These are phyloP conservation scores for Labrus mixtus DNA, from an alignment of 2,113 vertebrate species.

Conservation along the genomic window DNA sequence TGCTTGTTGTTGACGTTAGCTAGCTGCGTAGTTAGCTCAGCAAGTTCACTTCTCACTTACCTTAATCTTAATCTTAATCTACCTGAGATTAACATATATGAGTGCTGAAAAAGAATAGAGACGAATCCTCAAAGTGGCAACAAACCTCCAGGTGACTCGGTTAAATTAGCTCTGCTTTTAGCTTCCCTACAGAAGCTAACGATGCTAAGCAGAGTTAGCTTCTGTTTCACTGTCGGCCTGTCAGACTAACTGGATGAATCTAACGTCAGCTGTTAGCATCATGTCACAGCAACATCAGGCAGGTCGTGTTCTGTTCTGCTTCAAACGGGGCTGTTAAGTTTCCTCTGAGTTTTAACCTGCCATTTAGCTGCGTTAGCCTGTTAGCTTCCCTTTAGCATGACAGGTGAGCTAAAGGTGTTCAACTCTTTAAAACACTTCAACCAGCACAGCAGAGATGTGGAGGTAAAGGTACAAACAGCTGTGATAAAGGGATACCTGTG, in stretches of 20 bases:
- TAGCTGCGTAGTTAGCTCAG: conserved; percentile 66
- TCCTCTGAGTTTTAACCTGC: neutral
- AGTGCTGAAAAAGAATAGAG: neutral
- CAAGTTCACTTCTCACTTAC: conserved; percentile 12
- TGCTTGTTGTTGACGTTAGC: conserved; percentile 37
- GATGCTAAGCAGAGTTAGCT: conserved; percentile 48
- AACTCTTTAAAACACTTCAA: neutral
- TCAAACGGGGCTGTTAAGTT: neutral
- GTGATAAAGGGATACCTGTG: neutral
- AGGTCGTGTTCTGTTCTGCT: too few species aligned
- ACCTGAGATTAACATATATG: fast-evolving
- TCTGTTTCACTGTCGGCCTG: conserved; percentile 30
- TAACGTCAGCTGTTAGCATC: neutral
- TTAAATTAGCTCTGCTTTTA: neutral
- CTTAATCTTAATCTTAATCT: too few species aligned
- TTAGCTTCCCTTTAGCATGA: neutral
- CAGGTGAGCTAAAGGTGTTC: conserved; percentile 9
- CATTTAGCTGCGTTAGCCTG: neutral
- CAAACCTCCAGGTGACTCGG: neutral
- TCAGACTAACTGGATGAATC: neutral
- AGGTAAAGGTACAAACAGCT: neutral
- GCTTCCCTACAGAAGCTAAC: neutral
- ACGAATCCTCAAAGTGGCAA: neutral
- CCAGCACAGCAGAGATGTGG: neutral
- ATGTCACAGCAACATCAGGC: neutral